Base-by-base conservation (phyloP, 1,140 invertebrate species). In the Temnothorax curvispinosus region DNA sequence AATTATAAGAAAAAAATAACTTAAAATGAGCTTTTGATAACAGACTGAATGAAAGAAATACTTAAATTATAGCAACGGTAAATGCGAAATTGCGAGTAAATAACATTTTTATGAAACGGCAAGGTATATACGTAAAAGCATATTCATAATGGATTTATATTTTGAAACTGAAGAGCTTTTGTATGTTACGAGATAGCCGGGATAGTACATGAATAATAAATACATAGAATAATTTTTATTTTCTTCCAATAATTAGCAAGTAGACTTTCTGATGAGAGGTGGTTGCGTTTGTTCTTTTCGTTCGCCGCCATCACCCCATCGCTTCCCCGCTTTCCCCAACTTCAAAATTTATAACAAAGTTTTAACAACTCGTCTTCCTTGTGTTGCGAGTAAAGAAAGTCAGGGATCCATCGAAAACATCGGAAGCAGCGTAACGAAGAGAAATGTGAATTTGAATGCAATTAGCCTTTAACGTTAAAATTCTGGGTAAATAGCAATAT, bases 301-400 rank as follows among this genome's bases (percentile, higher is more conserved):
- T 44, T 15, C 72, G 27, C 27, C 44, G n/a, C 41, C 60, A 80
- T 87, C 62, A 71, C 50, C 78, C 64, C 38, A 74, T 82, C 77
- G 67, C 67, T 21, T 74, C 47, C 15, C 60, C 54, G 21, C 76
- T 64, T 64, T 64, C 77, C 41, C 18, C 64, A 85, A 88, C 74
- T 89, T 85, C 11, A 52, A 85, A 89, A 87, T 90, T 90, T 87
- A 82, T 87, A 90, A 90, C 85, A 76, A 89, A 90, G 87, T 89
- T 90, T 90, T 89, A 90, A 90, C 85, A 89, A 87, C 89, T 75
- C 69, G 84, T 81, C 82, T 85, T 85, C 21, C 35, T 60, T 54
- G 50, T 76, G 76, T 71, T 81, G 65, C 69, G 38, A 78, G 71
- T 47, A 65, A 87, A 85, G 56, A 47, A 67, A 69, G 84, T 74